Base-by-base conservation (phyloP, 2,797 vertebrate genomes). In the Sebastes alutus region DNA sequence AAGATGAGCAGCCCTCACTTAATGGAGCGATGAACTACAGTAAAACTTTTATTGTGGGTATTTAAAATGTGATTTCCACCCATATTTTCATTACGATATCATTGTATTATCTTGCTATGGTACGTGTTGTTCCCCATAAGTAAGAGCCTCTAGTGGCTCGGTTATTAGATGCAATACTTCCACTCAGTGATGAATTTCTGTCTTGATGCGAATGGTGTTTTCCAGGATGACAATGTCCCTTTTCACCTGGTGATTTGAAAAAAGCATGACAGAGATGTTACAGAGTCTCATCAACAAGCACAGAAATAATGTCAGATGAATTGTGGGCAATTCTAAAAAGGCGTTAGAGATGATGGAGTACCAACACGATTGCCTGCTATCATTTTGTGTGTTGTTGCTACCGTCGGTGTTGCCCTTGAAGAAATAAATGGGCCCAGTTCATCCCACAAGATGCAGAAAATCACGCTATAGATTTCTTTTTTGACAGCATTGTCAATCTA, bases 331-430 rank as follows among this genome's bases (percentile, higher is more conserved):
- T 81, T 87, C 68, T 80, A 60, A 78, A 78, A 82, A 79, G 59
- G 77, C 77, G 86, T 86, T 79, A 80, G 73, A 33, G 56, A 81
- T 87, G 87, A 90, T 87, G 65, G 83, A 91, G 69, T 52, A 77
- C 67, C 54, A 38, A 55, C 52, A 60, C 74, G 79, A 87, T 82
- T 0, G 1, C 66, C 61, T 6, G 10, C 80, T 75, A 81, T 88
- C 65, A 72, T 68, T 78, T 68, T 74, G 59, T 66, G 59, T 77
- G 72, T 80, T 80, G 78, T 63, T 84, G 61, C 64, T 72, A 71
- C 52, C 75, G 73, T 77, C 52, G 33, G 49, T 33, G 55, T 77
- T 87, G 81, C 56, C 84, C 82, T 90, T 86, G 88, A 84, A 82
- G 64, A 85, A 87, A 87, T 79, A 73, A 73, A 89, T 82, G 55